Base-by-base conservation (phyloP, 2,797 vertebrate genomes). In the Gambelia wislizenii region DNA sequence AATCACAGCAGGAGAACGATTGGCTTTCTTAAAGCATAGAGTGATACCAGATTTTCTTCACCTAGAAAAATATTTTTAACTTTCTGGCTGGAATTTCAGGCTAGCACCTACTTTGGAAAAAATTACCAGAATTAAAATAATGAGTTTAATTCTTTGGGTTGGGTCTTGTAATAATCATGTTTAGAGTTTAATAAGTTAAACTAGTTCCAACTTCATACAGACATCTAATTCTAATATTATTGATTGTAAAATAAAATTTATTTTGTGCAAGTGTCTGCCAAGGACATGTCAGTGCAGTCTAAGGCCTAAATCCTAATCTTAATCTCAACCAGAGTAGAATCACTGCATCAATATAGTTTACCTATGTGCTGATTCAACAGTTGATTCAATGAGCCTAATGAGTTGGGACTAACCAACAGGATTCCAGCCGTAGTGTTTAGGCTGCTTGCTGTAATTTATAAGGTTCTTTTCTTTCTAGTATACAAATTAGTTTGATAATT, bases 231-330 rank as follows among this genome's bases (percentile, higher is more conserved):
- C 80, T 89, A 13, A 52, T 20, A 61, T 0, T 42, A 2, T 75
- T 52, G 47, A 87, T 91, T 90, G 39, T 77, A 42, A 91, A 87
- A 72, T 84, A 92, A 54, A 33, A 13, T 12, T 33, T 33, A 3
- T 67, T 33, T 67, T 67, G 30, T 67, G 64, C 22, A 33, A 67
- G 30, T 67, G 20, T 67, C 22, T 67, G 64, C 10, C 30, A 67
- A 67, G 2, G 30, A 67, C 30, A 33, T 67, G 10, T 67, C 64
- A 67, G 27, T 67, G 64, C 9, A 33, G 64, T 33, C 10, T 67
- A 33, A 67, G 30, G 64, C 30, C 30, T 67, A 67, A 67, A 61
- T 61, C 4, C 20, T 61, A 22, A 22, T 61, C 59, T 61, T 61
- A 25, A 20, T 61, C 59, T 0, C 59, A 61, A 67, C 27, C 33